phyloP scores from a whole-genome alignment of 1,140 invertebrate species.

The Drosophila saltans region DNA sequence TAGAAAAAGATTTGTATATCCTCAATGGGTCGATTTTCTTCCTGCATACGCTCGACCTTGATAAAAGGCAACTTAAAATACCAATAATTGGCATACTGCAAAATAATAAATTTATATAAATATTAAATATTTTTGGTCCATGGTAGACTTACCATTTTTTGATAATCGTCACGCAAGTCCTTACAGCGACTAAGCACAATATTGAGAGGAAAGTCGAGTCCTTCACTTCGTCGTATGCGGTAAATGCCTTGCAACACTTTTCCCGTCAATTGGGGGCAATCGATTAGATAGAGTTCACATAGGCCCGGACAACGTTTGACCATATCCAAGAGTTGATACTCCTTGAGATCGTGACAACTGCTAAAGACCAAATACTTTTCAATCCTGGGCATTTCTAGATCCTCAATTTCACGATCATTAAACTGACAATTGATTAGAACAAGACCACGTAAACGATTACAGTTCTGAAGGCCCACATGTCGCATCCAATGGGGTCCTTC shows the following conservation, averaged over 20 bases:
- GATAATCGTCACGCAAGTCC: slow-evolving; percentile 20
- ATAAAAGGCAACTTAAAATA: slow-evolving; percentile 26
- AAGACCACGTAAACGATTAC: slow-evolving; percentile 19
- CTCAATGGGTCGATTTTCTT: slow-evolving; percentile 39
- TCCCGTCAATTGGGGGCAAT: slow-evolving; percentile 40
- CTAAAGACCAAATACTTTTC: slow-evolving; percentile 35
- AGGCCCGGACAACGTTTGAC: slow-evolving; percentile 27
- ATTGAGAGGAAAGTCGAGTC: slow-evolving; percentile 29
- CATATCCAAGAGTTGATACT: slow-evolving; percentile 39
- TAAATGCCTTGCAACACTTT: slow-evolving; percentile 39
- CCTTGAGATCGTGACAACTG: slow-evolving; percentile 41
- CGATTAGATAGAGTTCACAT: slow-evolving; percentile 38
- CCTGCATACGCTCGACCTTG: slow-evolving; percentile 38
- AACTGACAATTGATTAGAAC: slow-evolving; percentile 45
- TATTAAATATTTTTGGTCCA: background rate
- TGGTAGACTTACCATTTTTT: slow-evolving; percentile 26
- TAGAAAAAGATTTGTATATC: slow-evolving; percentile 50
- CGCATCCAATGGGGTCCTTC: slow-evolving; percentile 15
- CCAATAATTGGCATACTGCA: slow-evolving; percentile 41
- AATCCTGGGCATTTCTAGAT: slow-evolving; percentile 34
- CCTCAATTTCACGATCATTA: slow-evolving; percentile 18
- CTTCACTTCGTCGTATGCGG: slow-evolving; percentile 24
- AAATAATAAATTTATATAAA: background rate
- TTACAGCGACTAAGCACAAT: slow-evolving; percentile 32
- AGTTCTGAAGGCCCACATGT: background rate